Evolutionary conservation across 2,797 vertebrate genomes (phyloP).

Genomic region (Lithobates sylvaticus): DNA sequence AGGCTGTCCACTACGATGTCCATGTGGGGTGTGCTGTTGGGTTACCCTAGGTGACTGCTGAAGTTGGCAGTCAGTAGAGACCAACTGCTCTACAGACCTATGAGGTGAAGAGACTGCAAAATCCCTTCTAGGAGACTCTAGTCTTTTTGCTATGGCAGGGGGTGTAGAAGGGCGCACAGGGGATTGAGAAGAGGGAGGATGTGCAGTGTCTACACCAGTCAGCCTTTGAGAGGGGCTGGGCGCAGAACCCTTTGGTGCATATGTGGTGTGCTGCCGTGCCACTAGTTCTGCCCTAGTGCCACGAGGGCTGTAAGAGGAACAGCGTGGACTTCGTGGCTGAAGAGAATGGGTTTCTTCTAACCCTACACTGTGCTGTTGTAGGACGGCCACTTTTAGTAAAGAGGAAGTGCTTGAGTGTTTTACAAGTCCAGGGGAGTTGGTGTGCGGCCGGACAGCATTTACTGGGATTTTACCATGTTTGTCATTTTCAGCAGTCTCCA

Average conservation of each 20-base stretch:
- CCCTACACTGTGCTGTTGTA: slow-evolving; percentile 82
- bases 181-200: slow-evolving; percentile 78
- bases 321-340: slow-evolving; percentile 79
- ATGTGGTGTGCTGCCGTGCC: slow-evolving; percentile 78
- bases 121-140: slow-evolving; percentile 76
- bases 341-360: slow-evolving; percentile 76
- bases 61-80: slow-evolving; percentile 73
- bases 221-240: slow-evolving; percentile 83
- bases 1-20: slow-evolving; percentile 70
- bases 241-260: slow-evolving; percentile 80
- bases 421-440: slow-evolving; percentile 81
- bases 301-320: slow-evolving; percentile 80
- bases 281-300: slow-evolving; percentile 77
- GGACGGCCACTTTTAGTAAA: slow-evolving; percentile 80
- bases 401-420: slow-evolving; percentile 83
- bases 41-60: slow-evolving; percentile 75
- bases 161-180: slow-evolving; percentile 80
- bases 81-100: slow-evolving; percentile 79
- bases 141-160: slow-evolving; percentile 76
- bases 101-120: slow-evolving; percentile 66
- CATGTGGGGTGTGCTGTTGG: slow-evolving; percentile 73
- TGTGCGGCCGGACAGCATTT: slow-evolving; percentile 86
- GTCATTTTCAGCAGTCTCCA: slow-evolving; percentile 89
- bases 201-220: slow-evolving; percentile 70
- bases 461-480: slow-evolving; percentile 88